Conservation (phyloP, 2,797 vertebrate species). For the Lepilemur septentrionalis region DNA sequence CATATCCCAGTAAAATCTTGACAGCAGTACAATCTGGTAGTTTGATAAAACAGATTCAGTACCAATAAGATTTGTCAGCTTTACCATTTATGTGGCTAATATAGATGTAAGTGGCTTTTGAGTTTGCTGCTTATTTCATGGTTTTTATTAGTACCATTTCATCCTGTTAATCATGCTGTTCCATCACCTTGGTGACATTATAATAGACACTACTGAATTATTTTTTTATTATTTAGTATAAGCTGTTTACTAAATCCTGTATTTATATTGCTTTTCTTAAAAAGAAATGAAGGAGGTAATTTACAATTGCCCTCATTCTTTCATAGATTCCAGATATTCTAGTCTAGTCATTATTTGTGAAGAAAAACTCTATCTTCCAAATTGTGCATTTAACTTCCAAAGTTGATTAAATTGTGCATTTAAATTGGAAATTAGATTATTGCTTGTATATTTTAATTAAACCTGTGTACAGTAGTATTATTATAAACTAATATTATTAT, state of each 20-base stretch:
- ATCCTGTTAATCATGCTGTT: neutral
- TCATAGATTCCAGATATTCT: constrained; percentile 21
- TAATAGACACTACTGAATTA: neutral
- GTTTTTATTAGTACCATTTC: constrained; percentile 14
- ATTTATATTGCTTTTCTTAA: constrained; percentile 19
- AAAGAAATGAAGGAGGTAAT: neutral
- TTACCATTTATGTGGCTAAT: constrained; percentile 22
- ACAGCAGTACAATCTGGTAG: neutral
- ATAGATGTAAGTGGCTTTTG: neutral
- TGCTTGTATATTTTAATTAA: neutral
- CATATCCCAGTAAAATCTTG: neutral
- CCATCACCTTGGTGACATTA: neutral
- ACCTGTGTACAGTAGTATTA: neutral
- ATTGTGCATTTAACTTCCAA: neutral
- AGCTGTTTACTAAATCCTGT: constrained; percentile 12
- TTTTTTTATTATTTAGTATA: neutral
- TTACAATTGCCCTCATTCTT: neutral
- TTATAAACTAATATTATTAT: neutral
- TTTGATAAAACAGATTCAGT: neutral
- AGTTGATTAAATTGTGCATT: neutral
- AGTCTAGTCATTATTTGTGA: constrained; percentile 2
- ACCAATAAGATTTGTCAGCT: neutral
- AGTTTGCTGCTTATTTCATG: neutral
- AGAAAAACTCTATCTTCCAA: neutral
- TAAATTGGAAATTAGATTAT: constrained; percentile 7